phyloP scores from a whole-genome alignment of 2,797 vertebrate species.

The Sardinella longiceps region DNA sequence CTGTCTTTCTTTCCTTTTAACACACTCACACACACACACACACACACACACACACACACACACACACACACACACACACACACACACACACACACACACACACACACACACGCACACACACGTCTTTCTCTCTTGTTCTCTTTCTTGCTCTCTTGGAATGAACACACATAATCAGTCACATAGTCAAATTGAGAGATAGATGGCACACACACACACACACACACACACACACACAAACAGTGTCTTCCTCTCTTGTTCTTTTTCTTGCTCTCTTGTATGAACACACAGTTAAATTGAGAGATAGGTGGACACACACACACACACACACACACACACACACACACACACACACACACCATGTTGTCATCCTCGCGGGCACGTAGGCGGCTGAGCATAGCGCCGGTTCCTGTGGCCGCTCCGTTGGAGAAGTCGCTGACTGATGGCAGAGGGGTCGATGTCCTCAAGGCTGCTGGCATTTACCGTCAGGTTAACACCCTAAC shows the following conservation, averaged over 20 bases:
- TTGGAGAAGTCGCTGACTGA: slow-evolving; percentile 91
- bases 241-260: no score
- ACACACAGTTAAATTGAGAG: no score
- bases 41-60: not conserved
- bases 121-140: not conserved
- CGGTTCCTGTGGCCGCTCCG: slow-evolving; percentile 83
- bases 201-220: no score
- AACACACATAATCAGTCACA: no score
- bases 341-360: not conserved
- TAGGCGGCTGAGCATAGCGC: slow-evolving; percentile 90
- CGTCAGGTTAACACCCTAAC: slow-evolving; percentile 88
- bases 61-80: not conserved
- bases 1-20: no score
- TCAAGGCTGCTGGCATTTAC: slow-evolving; percentile 96
- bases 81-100: not conserved
- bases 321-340: slow-evolving; percentile 28
- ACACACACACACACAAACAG: not conserved
- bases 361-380: slow-evolving; percentile 86
- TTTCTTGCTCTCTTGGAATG: no score
- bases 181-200: no score
- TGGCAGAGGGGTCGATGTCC: slow-evolving; percentile 91
- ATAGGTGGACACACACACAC: not conserved
- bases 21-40: not conserved
- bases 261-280: no score
- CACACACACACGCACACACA: not conserved